Percentiles rank a stretch among this genome's conserved stretches.
Evolutionary conservation across 2,113 vertebrate species (phyloP).

Genomic region (Echinops telfairi): DNA sequence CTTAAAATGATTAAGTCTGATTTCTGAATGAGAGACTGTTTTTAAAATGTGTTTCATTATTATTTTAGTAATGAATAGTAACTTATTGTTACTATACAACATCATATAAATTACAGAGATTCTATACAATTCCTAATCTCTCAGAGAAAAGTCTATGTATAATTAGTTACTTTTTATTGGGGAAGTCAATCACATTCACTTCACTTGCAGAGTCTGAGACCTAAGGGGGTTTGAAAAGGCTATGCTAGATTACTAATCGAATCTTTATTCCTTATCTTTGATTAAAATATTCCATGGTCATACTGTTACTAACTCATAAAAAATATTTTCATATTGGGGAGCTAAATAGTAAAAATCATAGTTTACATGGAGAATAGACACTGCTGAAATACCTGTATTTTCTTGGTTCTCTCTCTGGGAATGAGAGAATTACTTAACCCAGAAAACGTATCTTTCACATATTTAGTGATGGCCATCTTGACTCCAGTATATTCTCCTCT

Average conservation of each 20-base stretch:
- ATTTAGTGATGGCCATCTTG: background rate
- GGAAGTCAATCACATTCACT: background rate
- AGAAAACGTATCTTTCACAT: background rate
- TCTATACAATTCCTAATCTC: background rate
- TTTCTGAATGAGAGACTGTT: conserved; percentile 24
- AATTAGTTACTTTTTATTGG: conserved; percentile 1
- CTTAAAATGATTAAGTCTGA: background rate
- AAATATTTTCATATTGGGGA: background rate
- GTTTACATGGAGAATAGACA: background rate
- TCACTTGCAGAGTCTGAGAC: background rate
- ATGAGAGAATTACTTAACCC: background rate
- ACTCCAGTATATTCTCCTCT: background rate
- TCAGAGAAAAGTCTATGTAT: background rate
- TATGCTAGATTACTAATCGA: background rate
- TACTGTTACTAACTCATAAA: background rate
- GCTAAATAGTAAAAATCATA: conserved; percentile 10
- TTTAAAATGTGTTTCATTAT: background rate
- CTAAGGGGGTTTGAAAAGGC: background rate
- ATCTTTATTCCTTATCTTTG: background rate
- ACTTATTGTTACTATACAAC: background rate
- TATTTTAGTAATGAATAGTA: background rate
- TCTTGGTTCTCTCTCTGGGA: background rate
- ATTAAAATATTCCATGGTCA: background rate
- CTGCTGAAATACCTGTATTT: background rate
- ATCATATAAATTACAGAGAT: background rate